These are phyloP conservation scores for Hartigia nigra DNA, from an alignment of 2,888 invertebrate species.

Conservation along the genomic window DNA sequence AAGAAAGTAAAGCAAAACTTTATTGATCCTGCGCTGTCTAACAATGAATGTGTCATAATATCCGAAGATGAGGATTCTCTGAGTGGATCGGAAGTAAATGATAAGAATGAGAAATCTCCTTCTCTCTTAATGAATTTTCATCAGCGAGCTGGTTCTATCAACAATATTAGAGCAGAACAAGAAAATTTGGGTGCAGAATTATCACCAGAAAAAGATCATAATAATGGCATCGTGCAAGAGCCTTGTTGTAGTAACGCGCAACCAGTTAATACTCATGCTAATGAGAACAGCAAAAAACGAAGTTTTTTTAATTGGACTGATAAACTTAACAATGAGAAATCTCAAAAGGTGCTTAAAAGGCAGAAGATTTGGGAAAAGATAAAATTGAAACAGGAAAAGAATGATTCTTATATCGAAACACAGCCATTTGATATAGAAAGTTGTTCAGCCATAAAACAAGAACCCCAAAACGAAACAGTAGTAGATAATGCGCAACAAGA, in stretches of 20 bases:
- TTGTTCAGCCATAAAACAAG: neutral
- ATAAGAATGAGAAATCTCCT: neutral
- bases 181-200: neutral
- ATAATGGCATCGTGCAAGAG: neutral
- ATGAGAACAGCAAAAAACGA: neutral
- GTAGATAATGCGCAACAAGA: neutral
- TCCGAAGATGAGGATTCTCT: neutral
- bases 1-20: neutral
- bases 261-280: neutral
- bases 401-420: neutral
- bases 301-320: neutral
- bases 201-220: neutral
- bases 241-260: neutral
- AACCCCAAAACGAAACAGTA: neutral
- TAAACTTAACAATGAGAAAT: neutral
- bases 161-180: neutral
- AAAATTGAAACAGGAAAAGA: neutral
- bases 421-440: neutral
- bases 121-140: neutral
- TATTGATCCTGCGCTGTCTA: neutral
- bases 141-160: neutral
- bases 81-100: neutral
- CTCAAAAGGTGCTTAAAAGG: neutral
- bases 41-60: neutral
- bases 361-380: neutral